These are phyloP conservation scores for Grammomys surdaster DNA, from an alignment of 2,113 vertebrate genomes.

Conservation along the genomic window DNA sequence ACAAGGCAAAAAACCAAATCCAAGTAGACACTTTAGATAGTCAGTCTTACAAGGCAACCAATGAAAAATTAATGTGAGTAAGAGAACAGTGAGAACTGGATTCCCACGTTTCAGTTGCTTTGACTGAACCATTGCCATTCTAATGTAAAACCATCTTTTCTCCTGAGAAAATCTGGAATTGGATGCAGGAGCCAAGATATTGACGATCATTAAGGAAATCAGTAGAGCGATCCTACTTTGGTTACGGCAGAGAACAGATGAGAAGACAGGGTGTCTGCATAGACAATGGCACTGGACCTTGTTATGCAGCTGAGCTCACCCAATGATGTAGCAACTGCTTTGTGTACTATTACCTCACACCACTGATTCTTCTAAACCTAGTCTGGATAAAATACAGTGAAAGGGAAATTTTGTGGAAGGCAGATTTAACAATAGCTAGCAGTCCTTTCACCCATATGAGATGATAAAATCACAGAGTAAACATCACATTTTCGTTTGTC, in stretches of 20 bases:
- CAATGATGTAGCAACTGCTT: neutral
- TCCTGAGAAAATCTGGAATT: conserved; percentile 37
- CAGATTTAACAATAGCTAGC: neutral
- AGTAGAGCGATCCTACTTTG: neutral
- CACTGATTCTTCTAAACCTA: conserved; percentile 1
- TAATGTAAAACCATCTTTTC: conserved; percentile 39
- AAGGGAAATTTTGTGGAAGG: conserved; percentile 11
- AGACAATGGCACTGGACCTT: conserved; percentile 7
- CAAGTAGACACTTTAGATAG: conserved; percentile 21
- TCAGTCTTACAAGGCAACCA: neutral
- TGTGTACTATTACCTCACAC: neutral
- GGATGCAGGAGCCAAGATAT: conserved; percentile 15
- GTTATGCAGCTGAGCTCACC: neutral
- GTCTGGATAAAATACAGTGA: neutral
- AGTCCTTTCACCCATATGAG: neutral
- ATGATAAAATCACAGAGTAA: neutral
- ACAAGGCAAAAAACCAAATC: neutral
- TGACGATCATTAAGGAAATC: conserved; percentile 43
- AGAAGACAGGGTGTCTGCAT: neutral
- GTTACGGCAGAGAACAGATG: neutral
- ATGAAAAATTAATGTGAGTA: conserved; percentile 52
- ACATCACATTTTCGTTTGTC: neutral
- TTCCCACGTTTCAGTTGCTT: neutral
- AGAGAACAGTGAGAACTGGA: neutral
- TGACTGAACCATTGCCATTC: neutral